These are phyloP conservation scores for Tenrec ecaudatus DNA, from an alignment of 2,113 vertebrate genomes.

Conservation along the genomic window DNA sequence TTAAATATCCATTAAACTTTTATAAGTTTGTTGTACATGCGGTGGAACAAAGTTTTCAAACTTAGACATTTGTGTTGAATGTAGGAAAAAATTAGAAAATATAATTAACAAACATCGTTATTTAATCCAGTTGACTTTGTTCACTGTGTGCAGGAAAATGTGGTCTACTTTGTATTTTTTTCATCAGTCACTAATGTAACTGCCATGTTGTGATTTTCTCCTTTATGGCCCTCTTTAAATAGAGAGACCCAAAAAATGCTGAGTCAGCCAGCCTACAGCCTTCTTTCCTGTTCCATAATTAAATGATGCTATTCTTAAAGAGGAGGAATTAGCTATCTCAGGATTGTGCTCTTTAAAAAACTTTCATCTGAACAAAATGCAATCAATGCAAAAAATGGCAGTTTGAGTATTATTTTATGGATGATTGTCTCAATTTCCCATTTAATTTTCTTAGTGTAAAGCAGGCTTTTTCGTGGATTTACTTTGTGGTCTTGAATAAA, in stretches of 20 bases:
- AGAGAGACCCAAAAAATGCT: slow-evolving; percentile 68
- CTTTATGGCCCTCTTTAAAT: slow-evolving; percentile 76
- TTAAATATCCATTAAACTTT: slow-evolving; percentile 27
- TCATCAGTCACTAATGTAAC: slow-evolving; percentile 69
- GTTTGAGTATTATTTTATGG: slow-evolving; percentile 61
- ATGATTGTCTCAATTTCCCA: slow-evolving; percentile 61
- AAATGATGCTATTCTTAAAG: slow-evolving; percentile 72
- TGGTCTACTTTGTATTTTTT: slow-evolving; percentile 68
- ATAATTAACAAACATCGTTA: slow-evolving; percentile 30
- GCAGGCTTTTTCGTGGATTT: slow-evolving; percentile 59
- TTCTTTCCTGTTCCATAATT: slow-evolving; percentile 73
- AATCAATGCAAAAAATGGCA: slow-evolving; percentile 68
- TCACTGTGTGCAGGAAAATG: slow-evolving; percentile 58
- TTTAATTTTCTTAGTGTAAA: slow-evolving; percentile 66
- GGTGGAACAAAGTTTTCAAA: neutral
- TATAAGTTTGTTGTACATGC: slow-evolving; percentile 9
- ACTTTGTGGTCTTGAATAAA: slow-evolving; percentile 69
- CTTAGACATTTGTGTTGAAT: slow-evolving; percentile 53
- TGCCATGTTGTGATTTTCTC: slow-evolving; percentile 66
- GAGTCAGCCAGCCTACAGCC: slow-evolving; percentile 70
- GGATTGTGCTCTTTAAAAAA: slow-evolving; percentile 54
- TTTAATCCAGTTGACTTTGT: slow-evolving; percentile 51
- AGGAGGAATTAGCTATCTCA: slow-evolving; percentile 68
- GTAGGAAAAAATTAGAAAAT: slow-evolving; percentile 56
- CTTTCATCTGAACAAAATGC: slow-evolving; percentile 68